Evolutionary conservation across 2,113 vertebrate genomes (phyloP).

Genomic region (Climacteris rufus): DNA sequence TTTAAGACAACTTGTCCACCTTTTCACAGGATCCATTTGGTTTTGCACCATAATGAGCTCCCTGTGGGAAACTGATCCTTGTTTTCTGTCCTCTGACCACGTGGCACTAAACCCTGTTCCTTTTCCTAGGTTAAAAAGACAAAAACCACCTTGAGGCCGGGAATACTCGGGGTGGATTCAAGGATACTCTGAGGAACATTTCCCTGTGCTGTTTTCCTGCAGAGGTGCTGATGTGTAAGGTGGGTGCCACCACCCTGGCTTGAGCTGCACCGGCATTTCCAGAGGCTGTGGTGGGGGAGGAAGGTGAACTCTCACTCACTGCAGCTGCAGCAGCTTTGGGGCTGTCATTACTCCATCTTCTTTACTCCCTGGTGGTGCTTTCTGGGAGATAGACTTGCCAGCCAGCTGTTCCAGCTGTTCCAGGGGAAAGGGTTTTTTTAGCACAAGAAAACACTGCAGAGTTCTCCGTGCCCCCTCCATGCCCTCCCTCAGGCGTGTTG

Average conservation of each 20-base stretch:
- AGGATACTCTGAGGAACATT: rapidly evolving
- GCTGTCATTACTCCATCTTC: neutral
- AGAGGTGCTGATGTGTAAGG: neutral
- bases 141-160: neutral
- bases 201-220: neutral
- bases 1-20: neutral
- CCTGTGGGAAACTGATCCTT: neutral
- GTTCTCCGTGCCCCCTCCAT: neutral
- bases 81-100: neutral
- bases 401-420: neutral
- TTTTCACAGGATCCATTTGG: neutral
- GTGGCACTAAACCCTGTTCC: neutral
- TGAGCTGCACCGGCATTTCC: neutral
- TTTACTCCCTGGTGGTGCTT: neutral
- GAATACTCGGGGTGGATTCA: neutral
- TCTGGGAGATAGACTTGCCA: neutral
- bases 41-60: neutral
- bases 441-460: neutral
- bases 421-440: neutral
- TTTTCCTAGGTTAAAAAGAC: neutral
- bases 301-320: neutral
- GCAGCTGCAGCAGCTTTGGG: neutral
- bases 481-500: neutral
- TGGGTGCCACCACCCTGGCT: neutral
- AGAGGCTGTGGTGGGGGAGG: neutral